Conservation (phyloP, 2,888 invertebrate species). For the Dolichopus griseipennis region DNA sequence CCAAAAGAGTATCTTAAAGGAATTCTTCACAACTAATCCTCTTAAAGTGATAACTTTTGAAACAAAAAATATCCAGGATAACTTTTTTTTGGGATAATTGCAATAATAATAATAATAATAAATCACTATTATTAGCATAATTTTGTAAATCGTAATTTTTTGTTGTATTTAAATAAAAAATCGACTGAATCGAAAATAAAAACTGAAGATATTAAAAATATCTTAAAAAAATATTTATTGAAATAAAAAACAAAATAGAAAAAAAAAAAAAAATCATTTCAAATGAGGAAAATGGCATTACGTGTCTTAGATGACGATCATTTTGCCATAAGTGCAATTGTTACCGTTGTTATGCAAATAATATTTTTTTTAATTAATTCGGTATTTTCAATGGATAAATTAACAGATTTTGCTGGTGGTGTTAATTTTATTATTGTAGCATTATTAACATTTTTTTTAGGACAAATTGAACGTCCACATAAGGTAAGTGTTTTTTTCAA, state of each 20-base stretch:
- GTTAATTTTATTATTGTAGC: slow-evolving; percentile 87
- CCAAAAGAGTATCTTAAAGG: too few species aligned
- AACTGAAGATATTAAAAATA: too few species aligned
- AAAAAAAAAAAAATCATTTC: slow-evolving; percentile 8
- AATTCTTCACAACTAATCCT: too few species aligned
- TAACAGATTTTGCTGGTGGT: slow-evolving; percentile 89
- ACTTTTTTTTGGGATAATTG: too few species aligned
- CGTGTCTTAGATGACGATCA: slow-evolving; percentile 69
- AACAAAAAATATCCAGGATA: too few species aligned
- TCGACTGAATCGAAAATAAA: too few species aligned
- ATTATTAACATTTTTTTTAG: slow-evolving; percentile 75
- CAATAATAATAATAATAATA: too few species aligned
- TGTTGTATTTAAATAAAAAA: too few species aligned
- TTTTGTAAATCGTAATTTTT: too few species aligned
- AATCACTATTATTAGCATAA: too few species aligned
- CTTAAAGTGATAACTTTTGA: too few species aligned
- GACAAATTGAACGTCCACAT: slow-evolving; percentile 60
- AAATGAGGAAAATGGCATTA: slow-evolving; percentile 35
- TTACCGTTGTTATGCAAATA: slow-evolving; percentile 75
- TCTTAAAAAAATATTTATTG: too few species aligned
- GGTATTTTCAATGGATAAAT: slow-evolving; percentile 77
- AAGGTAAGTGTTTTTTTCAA: slow-evolving; percentile 45
- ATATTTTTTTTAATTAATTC: slow-evolving; percentile 82
- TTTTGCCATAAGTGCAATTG: slow-evolving; percentile 77
- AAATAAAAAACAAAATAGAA: slow-evolving; percentile 18